Evolutionary conservation across 2,113 vertebrate genomes (phyloP).

Genomic region (Meles meles): DNA sequence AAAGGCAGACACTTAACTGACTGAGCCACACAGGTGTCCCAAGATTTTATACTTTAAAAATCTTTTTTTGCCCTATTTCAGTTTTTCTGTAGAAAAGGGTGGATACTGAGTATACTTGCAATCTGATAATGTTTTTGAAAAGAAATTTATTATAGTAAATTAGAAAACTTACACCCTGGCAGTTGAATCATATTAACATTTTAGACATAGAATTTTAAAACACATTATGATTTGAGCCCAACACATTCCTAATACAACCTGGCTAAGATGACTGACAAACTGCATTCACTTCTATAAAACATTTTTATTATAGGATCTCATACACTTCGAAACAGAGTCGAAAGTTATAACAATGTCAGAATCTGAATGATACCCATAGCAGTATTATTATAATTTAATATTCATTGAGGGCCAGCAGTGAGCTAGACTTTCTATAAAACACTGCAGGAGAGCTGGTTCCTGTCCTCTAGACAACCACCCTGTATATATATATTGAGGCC

Average conservation of each 20-base stretch:
- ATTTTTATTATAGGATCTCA: constrained; percentile 26
- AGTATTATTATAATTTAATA: constrained; percentile 32
- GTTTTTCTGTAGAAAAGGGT: not conserved
- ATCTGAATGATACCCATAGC: not conserved
- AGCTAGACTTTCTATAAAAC: not conserved
- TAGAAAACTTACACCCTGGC: not conserved
- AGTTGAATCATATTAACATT: not conserved
- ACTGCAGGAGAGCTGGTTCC: not conserved
- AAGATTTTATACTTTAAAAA: not conserved
- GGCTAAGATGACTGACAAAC: not conserved
- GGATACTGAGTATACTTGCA: not conserved
- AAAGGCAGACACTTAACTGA: too few relatives aligned
- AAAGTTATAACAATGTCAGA: constrained; percentile 11
- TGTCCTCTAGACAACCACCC: not conserved
- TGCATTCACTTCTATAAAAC: not conserved
- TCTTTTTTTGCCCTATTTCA: not conserved
- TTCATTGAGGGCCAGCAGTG: not conserved
- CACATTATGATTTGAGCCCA: not conserved
- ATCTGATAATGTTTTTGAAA: not conserved
- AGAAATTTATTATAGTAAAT: constrained; percentile 16
- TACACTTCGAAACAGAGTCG: constrained; percentile 6
- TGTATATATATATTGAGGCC: not conserved
- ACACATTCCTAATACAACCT: not conserved
- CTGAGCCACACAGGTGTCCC: too few relatives aligned
- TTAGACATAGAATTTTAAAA: constrained; percentile 15